Evolutionary conservation across 1,140 invertebrate genomes (phyloP).

Genomic region (Drosophila watanabei): DNA sequence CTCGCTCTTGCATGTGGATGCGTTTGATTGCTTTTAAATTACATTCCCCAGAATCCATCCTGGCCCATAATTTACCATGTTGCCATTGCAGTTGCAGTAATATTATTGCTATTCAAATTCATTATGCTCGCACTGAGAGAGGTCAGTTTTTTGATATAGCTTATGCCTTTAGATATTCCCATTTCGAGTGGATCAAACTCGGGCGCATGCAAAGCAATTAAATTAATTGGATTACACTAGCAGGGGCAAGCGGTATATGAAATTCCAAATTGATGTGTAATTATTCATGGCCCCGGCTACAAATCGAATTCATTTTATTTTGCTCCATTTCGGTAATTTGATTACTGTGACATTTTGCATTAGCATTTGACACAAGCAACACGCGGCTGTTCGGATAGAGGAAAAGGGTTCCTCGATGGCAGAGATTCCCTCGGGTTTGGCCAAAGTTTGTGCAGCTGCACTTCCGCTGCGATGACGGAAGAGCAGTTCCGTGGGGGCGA

Average conservation of each 20-base stretch:
- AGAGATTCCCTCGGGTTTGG: slow-evolving; percentile 1
- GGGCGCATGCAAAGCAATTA: slow-evolving; percentile 38
- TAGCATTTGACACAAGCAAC: slow-evolving; percentile 65
- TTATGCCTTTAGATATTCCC: slow-evolving; percentile 34
- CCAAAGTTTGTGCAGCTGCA: slow-evolving; percentile 75
- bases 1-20: slow-evolving; percentile 64
- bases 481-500: slow-evolving; percentile 19
- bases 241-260: neutral
- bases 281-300: slow-evolving; percentile 33
- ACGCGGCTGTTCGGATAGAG: slow-evolving; percentile 3
- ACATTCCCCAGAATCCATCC: slow-evolving; percentile 45
- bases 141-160: slow-evolving; percentile 26
- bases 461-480: slow-evolving; percentile 73
- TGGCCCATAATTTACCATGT: slow-evolving; percentile 33
- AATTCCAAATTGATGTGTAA: slow-evolving; percentile 47
- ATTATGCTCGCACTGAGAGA: slow-evolving; percentile 24
- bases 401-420: neutral
- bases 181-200: slow-evolving; percentile 28
- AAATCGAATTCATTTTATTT: slow-evolving; percentile 39
- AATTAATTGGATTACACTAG: slow-evolving; percentile 24
- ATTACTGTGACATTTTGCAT: slow-evolving; percentile 67
- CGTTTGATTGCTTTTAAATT: slow-evolving; percentile 77
- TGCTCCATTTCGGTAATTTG: slow-evolving; percentile 55
- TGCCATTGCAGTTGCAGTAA: slow-evolving; percentile 26
- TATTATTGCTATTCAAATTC: slow-evolving; percentile 34